Percentiles rank a stretch among this genome's conserved stretches.
These are phyloP conservation scores for Gobius niger DNA, from an alignment of 2,113 vertebrate species.

Conservation along the genomic window DNA sequence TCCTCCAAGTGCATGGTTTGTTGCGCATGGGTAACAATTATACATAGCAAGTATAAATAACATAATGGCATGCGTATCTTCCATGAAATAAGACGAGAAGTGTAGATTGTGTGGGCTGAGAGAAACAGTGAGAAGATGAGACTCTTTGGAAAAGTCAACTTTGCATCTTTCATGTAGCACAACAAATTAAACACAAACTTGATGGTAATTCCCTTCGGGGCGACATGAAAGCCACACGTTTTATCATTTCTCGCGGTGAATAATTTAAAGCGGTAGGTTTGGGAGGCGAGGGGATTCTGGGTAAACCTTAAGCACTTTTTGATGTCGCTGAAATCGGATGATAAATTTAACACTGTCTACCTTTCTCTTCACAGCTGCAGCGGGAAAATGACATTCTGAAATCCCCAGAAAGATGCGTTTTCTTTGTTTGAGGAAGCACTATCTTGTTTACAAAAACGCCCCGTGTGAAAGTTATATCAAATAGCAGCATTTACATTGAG, in stretches of 20 bases:
- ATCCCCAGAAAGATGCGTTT: not conserved
- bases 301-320: conserved; percentile 17
- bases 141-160: not conserved
- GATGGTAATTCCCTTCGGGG: conserved; percentile 18
- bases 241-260: conserved; percentile 45
- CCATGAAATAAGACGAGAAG: no score
- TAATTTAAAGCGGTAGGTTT: conserved; percentile 23
- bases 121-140: no score
- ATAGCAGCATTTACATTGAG: no score
- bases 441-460: not conserved
- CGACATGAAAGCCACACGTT: not conserved
- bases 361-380: not conserved
- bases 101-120: no score
- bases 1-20: no score
- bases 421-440: not conserved
- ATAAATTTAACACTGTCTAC: conserved; percentile 12
- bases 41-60: no score
- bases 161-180: not conserved
- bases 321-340: conserved; percentile 13
- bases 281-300: conserved; percentile 18
- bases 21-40: no score
- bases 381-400: not conserved
- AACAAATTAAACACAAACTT: conserved; percentile 20
- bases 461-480: no score
- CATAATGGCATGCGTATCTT: no score